Evolutionary conservation across 2,888 invertebrate species (phyloP), one percentile per base, ranked within the genome.

Genomic region (Aphrophora alni): DNA sequence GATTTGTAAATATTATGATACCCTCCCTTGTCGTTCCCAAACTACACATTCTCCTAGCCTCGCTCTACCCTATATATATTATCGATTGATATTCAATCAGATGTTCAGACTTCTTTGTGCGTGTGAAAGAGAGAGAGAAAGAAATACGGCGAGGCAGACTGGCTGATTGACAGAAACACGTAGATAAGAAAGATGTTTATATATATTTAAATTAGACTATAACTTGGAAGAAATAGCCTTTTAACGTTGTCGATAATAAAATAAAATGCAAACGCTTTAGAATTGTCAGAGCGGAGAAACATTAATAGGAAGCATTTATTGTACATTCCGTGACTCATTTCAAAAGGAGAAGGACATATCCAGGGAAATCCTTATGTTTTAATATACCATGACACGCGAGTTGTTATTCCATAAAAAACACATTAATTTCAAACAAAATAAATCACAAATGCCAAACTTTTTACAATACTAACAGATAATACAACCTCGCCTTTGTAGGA

Each of bases 371-470:
- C 21, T 59, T 59, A 59, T 59, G 59, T 59, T 59, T 59, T 59
- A 59, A 59, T 59, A 59, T 59, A 59, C 7, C 59, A 21, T 14
- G 59, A 59, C 59, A 59, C 59, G 59, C 59, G 59, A 59, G 59
- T 21, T 59, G 59, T 59, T 21, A 59, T 59, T 21, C 59, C 59
- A 59, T 59, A 59, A 59, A 59, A 59, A 59, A 59, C 59, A 59
- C 59, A 59, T 59, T 59, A 59, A 59, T 59, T 59, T 59, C 59
- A 21, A 59, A 59, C 59, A 59, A 21, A 59, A 59, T 59, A 59
- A 59, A 59, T 59, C 59, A 59, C 59, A 21, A 3, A 59, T 59
- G 59, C 21, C 59, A 59, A 33, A 3, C n/a, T 5, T 44, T 59
- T 59, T 59, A 59, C 21, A 21, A 21, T 21, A 59, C 21, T 59